Conservation (phyloP, 2,113 vertebrate genomes). For the Lagenorhynchus albirostris region DNA sequence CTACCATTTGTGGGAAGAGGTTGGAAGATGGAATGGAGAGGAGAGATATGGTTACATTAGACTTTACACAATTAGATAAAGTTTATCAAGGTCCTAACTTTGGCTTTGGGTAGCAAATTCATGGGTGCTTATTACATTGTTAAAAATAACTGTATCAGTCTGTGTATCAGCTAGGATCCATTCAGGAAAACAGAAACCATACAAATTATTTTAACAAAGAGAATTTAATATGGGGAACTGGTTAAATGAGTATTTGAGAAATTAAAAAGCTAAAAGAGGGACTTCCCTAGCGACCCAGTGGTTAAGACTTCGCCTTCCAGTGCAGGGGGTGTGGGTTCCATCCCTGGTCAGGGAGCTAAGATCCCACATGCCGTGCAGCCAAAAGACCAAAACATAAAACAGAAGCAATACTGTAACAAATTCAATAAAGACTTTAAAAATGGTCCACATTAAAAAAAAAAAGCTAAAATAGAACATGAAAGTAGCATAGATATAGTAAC, state of each 20-base stretch:
- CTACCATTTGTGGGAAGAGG: background rate
- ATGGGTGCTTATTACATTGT: background rate
- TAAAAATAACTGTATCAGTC: background rate
- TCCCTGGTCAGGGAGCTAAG: no score
- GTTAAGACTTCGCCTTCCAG: no score
- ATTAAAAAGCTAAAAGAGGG: background rate
- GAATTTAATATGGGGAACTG: background rate
- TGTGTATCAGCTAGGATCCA: background rate
- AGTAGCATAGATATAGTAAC: background rate
- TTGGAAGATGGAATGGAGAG: background rate
- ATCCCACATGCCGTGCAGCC: no score
- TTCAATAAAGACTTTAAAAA: no score
- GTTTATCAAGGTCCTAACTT: background rate
- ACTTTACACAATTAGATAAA: background rate
- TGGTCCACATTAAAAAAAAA: background rate
- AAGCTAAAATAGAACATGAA: background rate
- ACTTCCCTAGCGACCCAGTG: no score
- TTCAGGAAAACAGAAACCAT: background rate
- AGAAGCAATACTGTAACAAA: no score
- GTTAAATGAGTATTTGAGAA: background rate
- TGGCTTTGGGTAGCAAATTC: background rate
- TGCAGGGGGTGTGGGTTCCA: no score
- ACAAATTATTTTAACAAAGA: constrained; percentile 10
- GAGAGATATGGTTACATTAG: background rate
- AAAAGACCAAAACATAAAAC: no score